phyloP scores from a whole-genome alignment of 2,888 invertebrate species.

The Amiota minor region DNA sequence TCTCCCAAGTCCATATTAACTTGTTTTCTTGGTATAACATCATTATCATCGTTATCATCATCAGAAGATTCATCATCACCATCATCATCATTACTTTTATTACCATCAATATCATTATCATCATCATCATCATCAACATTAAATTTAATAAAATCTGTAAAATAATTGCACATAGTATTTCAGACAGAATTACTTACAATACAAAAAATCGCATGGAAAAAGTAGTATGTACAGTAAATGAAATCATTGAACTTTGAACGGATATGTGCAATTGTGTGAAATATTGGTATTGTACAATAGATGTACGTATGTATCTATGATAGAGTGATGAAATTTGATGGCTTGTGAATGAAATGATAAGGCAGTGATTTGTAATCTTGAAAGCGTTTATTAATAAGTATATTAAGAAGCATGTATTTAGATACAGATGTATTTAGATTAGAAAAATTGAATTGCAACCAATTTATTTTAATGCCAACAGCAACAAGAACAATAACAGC shows the following conservation, averaged over 20 bases:
- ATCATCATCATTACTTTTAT: slow-evolving; percentile 48
- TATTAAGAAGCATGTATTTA: slow-evolving; percentile 36
- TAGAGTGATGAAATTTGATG: not conserved
- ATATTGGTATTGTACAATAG: slow-evolving; percentile 8
- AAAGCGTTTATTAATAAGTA: not conserved
- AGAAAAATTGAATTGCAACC: slow-evolving; percentile 28
- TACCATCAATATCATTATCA: slow-evolving; percentile 45
- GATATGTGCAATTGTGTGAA: too few relatives aligned
- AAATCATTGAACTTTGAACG: not conserved
- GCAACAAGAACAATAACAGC: too few relatives aligned
- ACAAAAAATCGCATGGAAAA: not conserved
- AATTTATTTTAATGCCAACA: not conserved
- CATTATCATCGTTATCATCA: slow-evolving; percentile 37
- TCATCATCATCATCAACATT: slow-evolving; percentile 51
- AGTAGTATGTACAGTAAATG: slow-evolving; percentile 2
- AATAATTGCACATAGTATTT: slow-evolving; percentile 58
- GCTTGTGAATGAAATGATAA: not conserved
- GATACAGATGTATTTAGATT: slow-evolving; percentile 31
- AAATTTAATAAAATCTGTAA: slow-evolving; percentile 59
- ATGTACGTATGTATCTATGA: not conserved
- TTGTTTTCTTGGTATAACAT: slow-evolving; percentile 9
- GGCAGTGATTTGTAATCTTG: too few relatives aligned
- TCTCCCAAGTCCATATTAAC: slow-evolving; percentile 42
- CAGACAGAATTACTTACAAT: slow-evolving; percentile 19
- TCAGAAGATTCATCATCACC: slow-evolving; percentile 37